A percentile compares a stretch with the other conserved stretches of the same genome.
Conservation (phyloP, 2,113 vertebrate species). For the Cranoglanis bouderius region DNA sequence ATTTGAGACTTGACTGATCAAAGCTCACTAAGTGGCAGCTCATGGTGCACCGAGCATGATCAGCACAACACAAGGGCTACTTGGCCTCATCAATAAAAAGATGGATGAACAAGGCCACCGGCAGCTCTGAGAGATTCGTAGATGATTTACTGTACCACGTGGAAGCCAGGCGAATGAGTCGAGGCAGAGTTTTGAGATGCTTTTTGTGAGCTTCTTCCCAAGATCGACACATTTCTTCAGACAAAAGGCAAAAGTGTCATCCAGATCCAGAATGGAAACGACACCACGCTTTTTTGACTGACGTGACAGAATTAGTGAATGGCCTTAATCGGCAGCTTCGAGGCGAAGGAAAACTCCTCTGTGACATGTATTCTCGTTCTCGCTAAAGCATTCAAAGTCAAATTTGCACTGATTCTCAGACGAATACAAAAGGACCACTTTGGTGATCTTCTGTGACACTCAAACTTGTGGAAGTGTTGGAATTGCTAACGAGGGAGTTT, state of each 20-base stretch:
- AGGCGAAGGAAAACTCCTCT: conserved; percentile 31
- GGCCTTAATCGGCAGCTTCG: conserved; percentile 40
- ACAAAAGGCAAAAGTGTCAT: conserved; percentile 39
- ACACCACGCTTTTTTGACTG: conserved; percentile 36
- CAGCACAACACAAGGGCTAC: no score
- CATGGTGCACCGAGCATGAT: no score
- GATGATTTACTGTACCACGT: conserved; percentile 52
- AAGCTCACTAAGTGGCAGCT: neutral
- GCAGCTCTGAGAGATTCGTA: conserved; percentile 19
- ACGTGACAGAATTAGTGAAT: conserved; percentile 44
- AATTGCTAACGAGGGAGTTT: conserved; percentile 18
- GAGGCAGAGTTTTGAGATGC: conserved; percentile 42
- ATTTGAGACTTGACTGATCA: neutral
- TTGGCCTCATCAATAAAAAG: neutral
- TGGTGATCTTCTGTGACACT: conserved; percentile 10
- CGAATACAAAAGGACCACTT: conserved; percentile 4
- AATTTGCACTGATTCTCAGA: no score
- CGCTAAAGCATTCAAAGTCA: neutral
- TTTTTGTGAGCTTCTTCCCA: conserved; percentile 40
- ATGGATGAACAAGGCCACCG: neutral
- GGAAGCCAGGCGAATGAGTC: conserved; percentile 26
- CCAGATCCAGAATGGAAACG: conserved; percentile 47
- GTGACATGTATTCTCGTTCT: conserved; percentile 41
- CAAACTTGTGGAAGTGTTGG: neutral
- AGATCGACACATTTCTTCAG: conserved; percentile 37